These are phyloP conservation scores for Lampropteryx suffumata DNA, from an alignment of 2,888 invertebrate genomes.

Conservation along the genomic window DNA sequence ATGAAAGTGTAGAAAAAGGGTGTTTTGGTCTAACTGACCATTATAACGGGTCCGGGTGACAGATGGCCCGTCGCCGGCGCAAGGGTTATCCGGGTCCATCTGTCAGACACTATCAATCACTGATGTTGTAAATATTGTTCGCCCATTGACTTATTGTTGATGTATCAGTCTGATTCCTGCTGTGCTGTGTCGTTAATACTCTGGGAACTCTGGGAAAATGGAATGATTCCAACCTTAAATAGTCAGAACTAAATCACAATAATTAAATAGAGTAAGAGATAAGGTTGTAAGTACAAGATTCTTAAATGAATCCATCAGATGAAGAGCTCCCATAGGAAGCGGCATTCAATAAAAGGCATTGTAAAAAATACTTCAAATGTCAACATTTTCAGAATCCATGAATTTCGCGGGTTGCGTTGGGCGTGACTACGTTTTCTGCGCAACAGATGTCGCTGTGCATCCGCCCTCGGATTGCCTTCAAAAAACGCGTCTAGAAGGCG, in stretches of 20 bases:
- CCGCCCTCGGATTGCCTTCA: constrained; percentile 59
- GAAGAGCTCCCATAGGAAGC: no score
- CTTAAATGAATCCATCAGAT: no score
- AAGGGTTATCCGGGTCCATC: constrained; percentile 73
- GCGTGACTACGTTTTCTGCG: constrained; percentile 66
- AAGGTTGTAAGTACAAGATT: no score
- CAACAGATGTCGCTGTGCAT: constrained; percentile 75
- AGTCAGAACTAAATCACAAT: no score
- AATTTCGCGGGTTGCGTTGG: constrained; percentile 47
- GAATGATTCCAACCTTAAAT: no score
- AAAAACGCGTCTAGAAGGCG: constrained; percentile 74
- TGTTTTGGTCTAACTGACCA: constrained; percentile 53
- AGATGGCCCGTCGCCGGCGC: constrained; percentile 62
- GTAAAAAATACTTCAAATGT: constrained; percentile 30
- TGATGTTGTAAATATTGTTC: constrained; percentile 67
- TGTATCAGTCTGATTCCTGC: constrained; percentile 58
- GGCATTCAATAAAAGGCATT: constrained; percentile 1
- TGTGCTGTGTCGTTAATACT: constrained; percentile 55
- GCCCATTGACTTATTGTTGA: constrained; percentile 67
- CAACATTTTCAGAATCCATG: constrained; percentile 57
- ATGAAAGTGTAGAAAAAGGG: constrained; percentile 47
- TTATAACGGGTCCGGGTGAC: constrained; percentile 51
- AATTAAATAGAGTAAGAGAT: no score
- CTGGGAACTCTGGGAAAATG: constrained; percentile 32
- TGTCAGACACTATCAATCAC: constrained; percentile 77